Conservation (phyloP, 2,888 invertebrate genomes). For the Drymonia ruficornis region DNA sequence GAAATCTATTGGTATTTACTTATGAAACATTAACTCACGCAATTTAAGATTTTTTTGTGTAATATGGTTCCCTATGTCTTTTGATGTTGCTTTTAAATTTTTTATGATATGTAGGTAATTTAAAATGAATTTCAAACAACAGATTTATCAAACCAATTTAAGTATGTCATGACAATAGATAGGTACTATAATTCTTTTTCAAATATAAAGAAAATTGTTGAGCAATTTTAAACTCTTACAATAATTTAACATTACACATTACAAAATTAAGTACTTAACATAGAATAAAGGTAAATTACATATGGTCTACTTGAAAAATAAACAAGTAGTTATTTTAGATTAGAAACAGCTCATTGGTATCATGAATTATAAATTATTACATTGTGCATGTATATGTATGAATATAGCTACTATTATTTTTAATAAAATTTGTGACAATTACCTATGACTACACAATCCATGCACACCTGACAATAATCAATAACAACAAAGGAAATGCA, state of each 20-base stretch:
- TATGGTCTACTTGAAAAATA: no score
- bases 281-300: no score
- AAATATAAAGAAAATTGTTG: conserved; percentile 7
- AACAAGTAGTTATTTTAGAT: no score
- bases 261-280: no score
- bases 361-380: no score
- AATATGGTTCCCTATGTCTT: background rate
- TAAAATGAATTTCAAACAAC: background rate
- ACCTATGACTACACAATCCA: conserved; percentile 1
- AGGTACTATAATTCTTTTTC: background rate
- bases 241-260: no score
- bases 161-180: conserved; percentile 18
- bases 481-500: conserved; percentile 24
- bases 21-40: background rate
- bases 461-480: conserved; percentile 1
- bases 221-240: conserved; percentile 9
- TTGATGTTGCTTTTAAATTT: background rate
- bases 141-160: conserved; percentile 11
- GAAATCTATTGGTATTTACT: background rate
- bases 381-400: no score
- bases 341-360: no score
- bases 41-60: background rate
- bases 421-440: conserved; percentile 1
- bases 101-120: conserved; percentile 11
- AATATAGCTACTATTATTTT: no score